Percentiles rank a stretch among this genome's conserved stretches.
These are phyloP conservation scores for Puntigrus tetrazona DNA, from an alignment of 2,113 vertebrate species.

Conservation along the genomic window DNA sequence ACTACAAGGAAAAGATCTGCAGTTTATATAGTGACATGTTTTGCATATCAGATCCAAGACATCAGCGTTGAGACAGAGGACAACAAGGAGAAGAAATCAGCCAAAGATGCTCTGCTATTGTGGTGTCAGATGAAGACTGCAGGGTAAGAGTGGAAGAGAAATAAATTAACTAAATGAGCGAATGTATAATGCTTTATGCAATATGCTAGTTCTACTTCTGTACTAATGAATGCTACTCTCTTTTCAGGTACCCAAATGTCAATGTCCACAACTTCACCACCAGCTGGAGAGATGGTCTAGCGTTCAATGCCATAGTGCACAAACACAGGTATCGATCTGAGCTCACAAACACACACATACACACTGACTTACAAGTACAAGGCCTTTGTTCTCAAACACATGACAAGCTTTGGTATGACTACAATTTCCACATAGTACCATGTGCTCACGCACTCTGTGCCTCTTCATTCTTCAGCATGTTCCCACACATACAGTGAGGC, in stretches of 20 bases:
- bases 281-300: conserved; percentile 92
- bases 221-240: conserved; percentile 59
- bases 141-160: conserved; percentile 74
- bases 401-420: conserved; percentile 1
- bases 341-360: conserved; percentile 5
- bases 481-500: conserved; percentile 10
- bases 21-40: neutral
- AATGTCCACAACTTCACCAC: conserved; percentile 96
- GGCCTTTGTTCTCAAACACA: conserved; percentile 16
- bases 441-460: neutral
- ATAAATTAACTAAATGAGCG: neutral
- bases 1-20: neutral
- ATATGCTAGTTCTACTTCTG: neutral
- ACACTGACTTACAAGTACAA: neutral
- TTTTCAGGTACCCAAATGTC: conserved; percentile 88
- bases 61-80: conserved; percentile 94
- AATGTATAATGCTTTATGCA: neutral
- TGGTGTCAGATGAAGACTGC: conserved; percentile 99
- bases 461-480: conserved; percentile 38
- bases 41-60: conserved; percentile 85
- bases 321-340: conserved; percentile 87
- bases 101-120: conserved; percentile 90
- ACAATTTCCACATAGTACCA: conserved; percentile 16
- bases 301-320: conserved; percentile 92
- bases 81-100: conserved; percentile 93